Percentiles rank a stretch among this genome's conserved stretches.
phyloP scores from a whole-genome alignment of 2,113 vertebrate genomes.

The Tychaedon coryphoeus region DNA sequence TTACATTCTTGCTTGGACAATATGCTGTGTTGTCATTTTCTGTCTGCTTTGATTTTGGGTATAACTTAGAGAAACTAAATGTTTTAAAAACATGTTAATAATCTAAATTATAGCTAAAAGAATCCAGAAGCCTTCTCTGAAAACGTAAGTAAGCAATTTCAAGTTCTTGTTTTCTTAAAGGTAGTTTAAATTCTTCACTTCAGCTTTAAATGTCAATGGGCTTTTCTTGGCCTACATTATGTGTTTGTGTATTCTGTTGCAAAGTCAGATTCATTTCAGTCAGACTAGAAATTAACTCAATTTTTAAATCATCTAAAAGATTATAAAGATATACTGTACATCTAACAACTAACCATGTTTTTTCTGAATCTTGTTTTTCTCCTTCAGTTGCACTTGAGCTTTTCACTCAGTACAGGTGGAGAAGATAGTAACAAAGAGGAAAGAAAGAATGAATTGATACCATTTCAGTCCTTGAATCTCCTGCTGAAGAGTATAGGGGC shows the following conservation, averaged over 20 bases:
- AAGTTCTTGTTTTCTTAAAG: neutral
- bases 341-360: neutral
- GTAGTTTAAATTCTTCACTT: neutral
- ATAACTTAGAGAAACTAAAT: neutral
- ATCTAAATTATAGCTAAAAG: neutral
- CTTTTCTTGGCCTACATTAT: neutral
- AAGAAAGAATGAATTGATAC: conserved; percentile 65
- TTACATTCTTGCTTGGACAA: neutral
- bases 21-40: neutral
- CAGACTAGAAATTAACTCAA: neutral
- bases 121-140: neutral
- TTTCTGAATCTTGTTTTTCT: neutral
- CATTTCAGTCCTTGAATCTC: conserved; percentile 84
- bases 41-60: neutral
- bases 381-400: conserved; percentile 88
- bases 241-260: neutral
- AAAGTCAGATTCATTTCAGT: neutral
- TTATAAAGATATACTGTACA: neutral
- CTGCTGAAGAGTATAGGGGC: conserved; percentile 94
- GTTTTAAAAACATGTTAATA: neutral
- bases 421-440: conserved; percentile 84
- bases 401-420: conserved; percentile 87
- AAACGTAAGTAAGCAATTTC: neutral
- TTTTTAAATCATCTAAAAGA: neutral
- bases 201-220: neutral